A percentile compares a stretch with the other conserved stretches of the same genome.
Conservation (phyloP, 1,140 invertebrate species). For the Drosophila teissieri region DNA sequence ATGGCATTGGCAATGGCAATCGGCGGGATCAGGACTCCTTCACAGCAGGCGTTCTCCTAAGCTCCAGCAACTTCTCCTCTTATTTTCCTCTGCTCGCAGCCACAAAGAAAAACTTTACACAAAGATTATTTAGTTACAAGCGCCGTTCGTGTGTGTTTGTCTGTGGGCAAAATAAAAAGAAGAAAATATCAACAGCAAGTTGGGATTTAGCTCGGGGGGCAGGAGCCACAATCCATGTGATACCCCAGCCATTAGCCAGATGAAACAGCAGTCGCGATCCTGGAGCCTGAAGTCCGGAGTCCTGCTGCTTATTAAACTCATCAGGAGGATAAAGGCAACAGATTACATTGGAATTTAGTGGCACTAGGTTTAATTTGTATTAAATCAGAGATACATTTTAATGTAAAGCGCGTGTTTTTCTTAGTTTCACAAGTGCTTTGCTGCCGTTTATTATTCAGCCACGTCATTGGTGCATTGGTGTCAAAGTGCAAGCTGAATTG, state of each 20-base stretch:
- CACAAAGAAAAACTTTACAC: constrained; percentile 66
- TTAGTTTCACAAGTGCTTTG: too few relatives aligned
- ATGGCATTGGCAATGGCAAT: constrained; percentile 12
- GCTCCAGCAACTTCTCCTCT: constrained; percentile 13
- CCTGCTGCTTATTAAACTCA: neutral
- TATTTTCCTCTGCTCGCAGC: constrained; percentile 3
- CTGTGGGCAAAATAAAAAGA: neutral
- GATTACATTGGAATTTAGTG: too few relatives aligned
- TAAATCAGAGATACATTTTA: too few relatives aligned
- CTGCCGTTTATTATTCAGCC: neutral
- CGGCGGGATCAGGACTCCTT: constrained; percentile 35
- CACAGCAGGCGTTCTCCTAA: constrained; percentile 37
- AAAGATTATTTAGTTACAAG: constrained; percentile 67
- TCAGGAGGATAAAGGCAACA: neutral
- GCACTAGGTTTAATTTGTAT: too few relatives aligned
- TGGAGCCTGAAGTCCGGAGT: neutral
- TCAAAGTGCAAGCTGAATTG: constrained; percentile 22
- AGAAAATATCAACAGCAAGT: constrained; percentile 9
- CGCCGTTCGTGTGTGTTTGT: constrained; percentile 4
- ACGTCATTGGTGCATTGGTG: constrained; percentile 3
- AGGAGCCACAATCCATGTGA: neutral
- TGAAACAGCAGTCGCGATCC: neutral
- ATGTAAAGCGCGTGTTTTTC: neutral
- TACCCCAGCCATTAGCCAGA: constrained; percentile 9
- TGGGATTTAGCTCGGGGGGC: constrained; percentile 2